A percentile compares a stretch with the other conserved stretches of the same genome.
These are phyloP conservation scores for Brachionus rubens DNA, from an alignment of 1,140 invertebrate genomes.

Conservation along the genomic window DNA sequence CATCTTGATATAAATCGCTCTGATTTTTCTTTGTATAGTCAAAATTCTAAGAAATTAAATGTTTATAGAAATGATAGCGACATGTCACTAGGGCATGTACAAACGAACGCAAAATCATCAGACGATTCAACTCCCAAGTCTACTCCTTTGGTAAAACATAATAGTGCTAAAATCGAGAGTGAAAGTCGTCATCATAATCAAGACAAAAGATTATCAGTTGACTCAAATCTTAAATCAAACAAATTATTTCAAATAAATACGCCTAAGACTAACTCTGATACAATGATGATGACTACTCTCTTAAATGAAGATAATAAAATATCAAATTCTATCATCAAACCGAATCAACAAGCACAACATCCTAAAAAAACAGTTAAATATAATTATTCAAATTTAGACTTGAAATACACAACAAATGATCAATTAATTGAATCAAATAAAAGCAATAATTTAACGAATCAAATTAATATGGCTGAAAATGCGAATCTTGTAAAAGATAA, in stretches of 20 bases:
- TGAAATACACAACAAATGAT: not conserved
- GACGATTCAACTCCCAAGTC: not conserved
- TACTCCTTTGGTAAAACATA: not conserved
- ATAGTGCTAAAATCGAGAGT: too few relatives aligned
- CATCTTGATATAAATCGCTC: not conserved
- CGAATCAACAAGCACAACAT: not conserved
- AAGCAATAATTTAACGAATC: not conserved
- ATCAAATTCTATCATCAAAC: not conserved
- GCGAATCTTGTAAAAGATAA: too few relatives aligned
- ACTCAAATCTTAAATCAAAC: not conserved
- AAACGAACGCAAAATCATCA: not conserved
- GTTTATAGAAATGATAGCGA: not conserved
- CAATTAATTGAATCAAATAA: too few relatives aligned
- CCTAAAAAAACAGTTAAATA: constrained; percentile 18
- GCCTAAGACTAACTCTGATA: not conserved
- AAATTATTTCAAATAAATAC: not conserved
- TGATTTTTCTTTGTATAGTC: not conserved
- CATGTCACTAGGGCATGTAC: not conserved
- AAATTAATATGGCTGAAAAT: not conserved
- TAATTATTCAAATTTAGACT: constrained; percentile 37
- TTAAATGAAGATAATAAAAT: not conserved
- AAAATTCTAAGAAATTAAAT: not conserved
- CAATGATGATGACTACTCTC: constrained; percentile 34
- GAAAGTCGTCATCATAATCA: constrained; percentile 37
- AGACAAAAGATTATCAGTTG: not conserved